phyloP scores from a whole-genome alignment of 2,797 vertebrate genomes.

The Simalia tracyae region DNA sequence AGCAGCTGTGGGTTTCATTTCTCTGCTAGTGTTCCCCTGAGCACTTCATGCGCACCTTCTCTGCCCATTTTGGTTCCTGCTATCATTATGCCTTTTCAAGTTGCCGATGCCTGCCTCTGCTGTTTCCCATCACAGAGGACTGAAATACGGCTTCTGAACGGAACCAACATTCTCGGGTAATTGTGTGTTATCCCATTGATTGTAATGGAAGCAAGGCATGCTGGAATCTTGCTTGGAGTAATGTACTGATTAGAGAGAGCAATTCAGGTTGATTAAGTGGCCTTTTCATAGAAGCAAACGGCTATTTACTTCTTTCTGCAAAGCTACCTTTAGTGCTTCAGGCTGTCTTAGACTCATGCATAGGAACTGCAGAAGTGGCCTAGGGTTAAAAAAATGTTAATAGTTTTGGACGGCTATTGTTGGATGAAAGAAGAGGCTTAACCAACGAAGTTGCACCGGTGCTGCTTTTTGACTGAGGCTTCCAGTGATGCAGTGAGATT shows the following conservation, averaged over 20 bases:
- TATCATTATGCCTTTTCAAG: neutral
- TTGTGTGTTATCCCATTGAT: constrained; percentile 19
- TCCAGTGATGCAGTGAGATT: neutral
- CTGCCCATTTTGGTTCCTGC: neutral
- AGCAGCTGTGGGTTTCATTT: constrained; percentile 1
- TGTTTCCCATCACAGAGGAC: neutral
- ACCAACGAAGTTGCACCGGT: neutral
- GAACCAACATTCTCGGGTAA: neutral
- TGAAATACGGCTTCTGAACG: neutral
- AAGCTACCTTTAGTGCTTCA: neutral
- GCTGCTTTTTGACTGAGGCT: neutral
- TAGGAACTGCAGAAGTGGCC: neutral
- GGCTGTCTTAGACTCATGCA: neutral
- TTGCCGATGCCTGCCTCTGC: neutral
- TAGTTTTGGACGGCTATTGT: neutral
- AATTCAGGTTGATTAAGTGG: constrained; percentile 33
- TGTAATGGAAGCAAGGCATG: constrained; percentile 1
- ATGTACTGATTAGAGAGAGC: constrained; percentile 26
- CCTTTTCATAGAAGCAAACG: neutral
- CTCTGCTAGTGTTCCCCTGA: neutral
- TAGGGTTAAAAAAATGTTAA: neutral
- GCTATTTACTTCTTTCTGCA: neutral
- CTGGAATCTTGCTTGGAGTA: neutral
- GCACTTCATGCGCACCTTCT: neutral
- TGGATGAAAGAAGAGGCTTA: neutral